These are phyloP conservation scores for Pedicia rivosa DNA, from an alignment of 2,888 invertebrate species.

Conservation along the genomic window DNA sequence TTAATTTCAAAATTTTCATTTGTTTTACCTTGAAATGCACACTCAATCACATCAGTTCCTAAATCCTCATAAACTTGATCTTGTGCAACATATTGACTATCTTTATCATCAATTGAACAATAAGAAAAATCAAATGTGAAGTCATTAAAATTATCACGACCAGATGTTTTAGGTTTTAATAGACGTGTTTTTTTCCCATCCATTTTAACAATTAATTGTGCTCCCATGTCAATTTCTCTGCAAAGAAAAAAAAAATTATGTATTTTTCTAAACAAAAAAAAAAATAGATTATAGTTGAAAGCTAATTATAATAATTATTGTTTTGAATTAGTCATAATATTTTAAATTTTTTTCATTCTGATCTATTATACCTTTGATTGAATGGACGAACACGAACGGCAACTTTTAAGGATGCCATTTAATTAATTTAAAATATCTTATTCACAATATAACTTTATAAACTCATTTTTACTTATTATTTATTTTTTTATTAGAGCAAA, in stretches of 20 bases:
- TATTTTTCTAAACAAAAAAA: no score
- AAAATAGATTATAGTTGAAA: no score
- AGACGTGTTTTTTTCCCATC: conserved; percentile 68
- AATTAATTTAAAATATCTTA: no score
- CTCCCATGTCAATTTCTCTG: conserved; percentile 72
- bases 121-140: conserved; percentile 84
- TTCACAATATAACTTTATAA: no score
- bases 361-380: conserved; percentile 53
- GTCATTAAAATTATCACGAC: conserved; percentile 54
- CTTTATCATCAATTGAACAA: conserved; percentile 61
- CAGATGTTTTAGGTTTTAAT: conserved; percentile 43
- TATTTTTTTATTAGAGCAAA: no score
- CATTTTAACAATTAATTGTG: conserved; percentile 72
- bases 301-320: no score
- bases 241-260: conserved; percentile 13
- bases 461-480: no score
- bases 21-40: conserved; percentile 55
- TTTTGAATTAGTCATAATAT: no score
- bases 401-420: conserved; percentile 83
- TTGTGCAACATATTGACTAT: conserved; percentile 60
- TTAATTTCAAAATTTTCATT: conserved; percentile 21
- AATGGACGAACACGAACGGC: conserved; percentile 83
- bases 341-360: neutral
- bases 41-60: conserved; percentile 56
- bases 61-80: conserved; percentile 61